Conservation (phyloP, 2,113 vertebrate genomes). For the Rhea americana region DNA sequence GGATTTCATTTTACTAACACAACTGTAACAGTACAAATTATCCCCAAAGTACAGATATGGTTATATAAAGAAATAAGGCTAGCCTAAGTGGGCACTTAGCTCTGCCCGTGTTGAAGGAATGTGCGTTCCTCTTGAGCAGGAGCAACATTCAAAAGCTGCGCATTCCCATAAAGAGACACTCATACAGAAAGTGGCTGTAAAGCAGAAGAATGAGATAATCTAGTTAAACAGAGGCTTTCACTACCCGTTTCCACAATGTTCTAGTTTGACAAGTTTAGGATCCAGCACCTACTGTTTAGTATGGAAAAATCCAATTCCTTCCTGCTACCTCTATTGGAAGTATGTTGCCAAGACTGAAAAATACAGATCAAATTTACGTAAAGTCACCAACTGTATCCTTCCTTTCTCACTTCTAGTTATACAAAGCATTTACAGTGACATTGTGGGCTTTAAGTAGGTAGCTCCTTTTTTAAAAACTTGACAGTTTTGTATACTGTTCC, state of each 20-base stretch:
- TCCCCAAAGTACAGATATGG: neutral
- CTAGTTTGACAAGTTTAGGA: neutral
- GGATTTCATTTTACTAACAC: neutral
- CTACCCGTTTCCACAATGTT: neutral
- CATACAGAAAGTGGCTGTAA: neutral
- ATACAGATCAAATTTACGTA: neutral
- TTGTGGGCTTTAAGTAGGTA: neutral
- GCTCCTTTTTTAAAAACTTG: neutral
- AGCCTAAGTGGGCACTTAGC: neutral
- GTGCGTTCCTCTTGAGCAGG: neutral
- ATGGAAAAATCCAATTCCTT: neutral
- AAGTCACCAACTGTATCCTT: neutral
- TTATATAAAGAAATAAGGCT: neutral
- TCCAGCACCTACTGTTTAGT: neutral
- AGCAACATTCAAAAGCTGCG: neutral
- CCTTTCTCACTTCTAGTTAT: neutral
- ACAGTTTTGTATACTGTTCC: neutral
- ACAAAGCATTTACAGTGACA: neutral
- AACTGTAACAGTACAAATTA: neutral
- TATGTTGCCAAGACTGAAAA: neutral
- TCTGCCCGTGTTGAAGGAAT: neutral
- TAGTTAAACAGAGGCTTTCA: neutral
- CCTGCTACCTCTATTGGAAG: neutral
- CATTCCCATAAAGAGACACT: rapidly evolving
- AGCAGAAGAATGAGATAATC: neutral